Conservation (phyloP, 2,797 vertebrate species). For the Myripristis murdjan region DNA sequence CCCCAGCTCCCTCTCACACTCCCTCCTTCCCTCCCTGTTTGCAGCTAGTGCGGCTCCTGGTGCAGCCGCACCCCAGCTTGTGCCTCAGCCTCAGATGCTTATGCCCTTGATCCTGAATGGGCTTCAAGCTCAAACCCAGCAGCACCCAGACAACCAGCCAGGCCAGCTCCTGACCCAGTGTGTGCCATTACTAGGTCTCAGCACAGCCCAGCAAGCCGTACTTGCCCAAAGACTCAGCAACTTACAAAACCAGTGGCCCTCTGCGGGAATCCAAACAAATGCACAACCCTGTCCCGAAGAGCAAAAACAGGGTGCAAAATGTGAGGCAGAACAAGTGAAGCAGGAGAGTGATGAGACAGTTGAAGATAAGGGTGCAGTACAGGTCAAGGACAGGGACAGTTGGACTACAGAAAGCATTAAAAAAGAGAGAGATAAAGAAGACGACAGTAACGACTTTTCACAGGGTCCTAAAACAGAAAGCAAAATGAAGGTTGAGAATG, state of each 20-base stretch:
- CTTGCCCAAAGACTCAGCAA: slow-evolving; percentile 87
- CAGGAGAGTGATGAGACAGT: slow-evolving; percentile 27
- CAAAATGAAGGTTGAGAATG: slow-evolving; percentile 66
- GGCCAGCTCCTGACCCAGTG: slow-evolving; percentile 86
- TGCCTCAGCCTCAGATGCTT: slow-evolving; percentile 87
- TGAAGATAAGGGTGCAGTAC: slow-evolving; percentile 48
- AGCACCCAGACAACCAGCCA: slow-evolving; percentile 81
- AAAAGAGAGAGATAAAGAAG: slow-evolving; percentile 54
- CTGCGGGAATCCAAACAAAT: slow-evolving; percentile 70
- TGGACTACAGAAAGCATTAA: slow-evolving; percentile 33
- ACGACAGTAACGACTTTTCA: slow-evolving; percentile 49
- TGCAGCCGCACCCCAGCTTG: slow-evolving; percentile 79
- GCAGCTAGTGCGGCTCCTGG: slow-evolving; percentile 76
- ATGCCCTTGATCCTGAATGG: slow-evolving; percentile 88
- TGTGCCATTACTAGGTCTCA: slow-evolving; percentile 87
- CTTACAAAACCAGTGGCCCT: slow-evolving; percentile 86
- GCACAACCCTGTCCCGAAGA: slow-evolving; percentile 69
- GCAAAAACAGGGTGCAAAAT: slow-evolving; percentile 56
- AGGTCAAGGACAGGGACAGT: slow-evolving; percentile 47
- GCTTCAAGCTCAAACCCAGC: slow-evolving; percentile 83
- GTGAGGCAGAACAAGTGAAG: slow-evolving; percentile 61
- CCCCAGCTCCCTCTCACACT: slow-evolving; percentile 82
- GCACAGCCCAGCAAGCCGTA: slow-evolving; percentile 86
- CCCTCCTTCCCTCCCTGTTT: slow-evolving; percentile 84
- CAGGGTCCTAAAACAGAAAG: slow-evolving; percentile 58